Evolutionary conservation across 2,113 vertebrate genomes (phyloP), one percentile per base, ranked within the genome.

Genomic region (Pedionomus torquatus): DNA sequence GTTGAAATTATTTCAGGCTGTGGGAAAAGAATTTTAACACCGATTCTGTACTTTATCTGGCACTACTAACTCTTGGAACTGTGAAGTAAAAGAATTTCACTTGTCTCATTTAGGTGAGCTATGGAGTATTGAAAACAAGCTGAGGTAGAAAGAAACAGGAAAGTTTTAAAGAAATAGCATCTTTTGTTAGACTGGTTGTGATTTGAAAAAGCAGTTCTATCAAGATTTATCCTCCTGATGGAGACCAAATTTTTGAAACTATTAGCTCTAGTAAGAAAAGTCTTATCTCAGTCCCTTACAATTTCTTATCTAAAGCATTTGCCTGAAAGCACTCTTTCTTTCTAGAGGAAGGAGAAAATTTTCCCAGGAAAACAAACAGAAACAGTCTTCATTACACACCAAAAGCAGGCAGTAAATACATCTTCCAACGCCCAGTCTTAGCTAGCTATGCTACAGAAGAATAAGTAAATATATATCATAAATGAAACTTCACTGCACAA

Each of bases 71-170:
- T 63, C 84, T 14, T 63, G 46, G 71, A 63, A 37, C 71, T 60
- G 28, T 19, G 28, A 95, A 89, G 13, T 44, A 31, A 64, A 43
- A 75, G 15, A 57, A 72, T 10, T 75, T 79, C 57, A 81, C 15
- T 78, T 41, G 31, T 64, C 68, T 57, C 58, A 74, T 20, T 25
- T 46, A 75, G 63, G 24, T 10, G 44, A 93, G 3, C 37, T 63
- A 6, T 6, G 55, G 65, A 71, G 20, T 37, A 52, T 5, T 5
- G 23, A 20, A 39, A 70, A 31, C 17, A 87, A 80, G 28, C 2
- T n/a, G 11, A 72, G 5, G 5, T 33, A 33, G 8, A 44, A 44
- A 24, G 0, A 0, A 89, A 25, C 0, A 54, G 19, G 15, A 63
- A 37, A 0, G 0, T 55, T 88, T 33, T 24, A 13, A 79, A 72